These are phyloP conservation scores for Nannoperca australis DNA, from an alignment of 2,797 vertebrate genomes.

Conservation along the genomic window DNA sequence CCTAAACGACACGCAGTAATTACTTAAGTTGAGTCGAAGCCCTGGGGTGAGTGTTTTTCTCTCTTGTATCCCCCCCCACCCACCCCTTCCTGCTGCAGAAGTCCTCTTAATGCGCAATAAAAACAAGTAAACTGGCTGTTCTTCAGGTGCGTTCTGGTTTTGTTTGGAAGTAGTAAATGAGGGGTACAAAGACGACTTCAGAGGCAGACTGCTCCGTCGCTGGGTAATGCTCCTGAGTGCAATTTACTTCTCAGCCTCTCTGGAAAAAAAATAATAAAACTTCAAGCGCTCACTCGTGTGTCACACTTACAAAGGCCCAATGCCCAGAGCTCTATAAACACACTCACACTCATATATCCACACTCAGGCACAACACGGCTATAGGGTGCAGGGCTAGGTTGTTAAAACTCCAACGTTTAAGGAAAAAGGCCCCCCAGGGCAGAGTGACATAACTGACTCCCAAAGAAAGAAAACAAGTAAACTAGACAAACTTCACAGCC, in stretches of 20 bases:
- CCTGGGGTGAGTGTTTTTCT: constrained; percentile 41
- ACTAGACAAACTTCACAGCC: constrained; percentile 51
- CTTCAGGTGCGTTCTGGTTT: constrained; percentile 54
- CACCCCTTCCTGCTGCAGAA: constrained; percentile 21
- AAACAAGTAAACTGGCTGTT: constrained; percentile 59
- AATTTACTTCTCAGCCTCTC: constrained; percentile 63
- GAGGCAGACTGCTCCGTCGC: constrained; percentile 46
- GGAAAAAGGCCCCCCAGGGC: constrained; percentile 3
- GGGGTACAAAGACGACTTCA: constrained; percentile 42
- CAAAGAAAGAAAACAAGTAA: constrained; percentile 48
- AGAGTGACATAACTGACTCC: constrained; percentile 51
- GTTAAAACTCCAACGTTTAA: constrained; percentile 44
- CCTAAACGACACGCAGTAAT: constrained; percentile 56
- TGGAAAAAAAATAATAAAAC: constrained; percentile 2
- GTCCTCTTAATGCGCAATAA: constrained; percentile 67
- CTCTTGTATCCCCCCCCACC: background rate
- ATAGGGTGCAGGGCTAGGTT: constrained; percentile 20
- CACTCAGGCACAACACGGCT: constrained; percentile 15
- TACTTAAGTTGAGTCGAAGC: constrained; percentile 53
- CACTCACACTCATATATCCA: constrained; percentile 21
- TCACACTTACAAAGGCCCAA: constrained; percentile 47
- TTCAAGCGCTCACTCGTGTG: constrained; percentile 32
- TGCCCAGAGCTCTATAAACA: constrained; percentile 26
- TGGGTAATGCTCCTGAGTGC: constrained; percentile 64
- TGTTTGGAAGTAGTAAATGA: constrained; percentile 59